phyloP scores from a whole-genome alignment of 1,140 invertebrate genomes.

The Zaprionus ornatus region DNA sequence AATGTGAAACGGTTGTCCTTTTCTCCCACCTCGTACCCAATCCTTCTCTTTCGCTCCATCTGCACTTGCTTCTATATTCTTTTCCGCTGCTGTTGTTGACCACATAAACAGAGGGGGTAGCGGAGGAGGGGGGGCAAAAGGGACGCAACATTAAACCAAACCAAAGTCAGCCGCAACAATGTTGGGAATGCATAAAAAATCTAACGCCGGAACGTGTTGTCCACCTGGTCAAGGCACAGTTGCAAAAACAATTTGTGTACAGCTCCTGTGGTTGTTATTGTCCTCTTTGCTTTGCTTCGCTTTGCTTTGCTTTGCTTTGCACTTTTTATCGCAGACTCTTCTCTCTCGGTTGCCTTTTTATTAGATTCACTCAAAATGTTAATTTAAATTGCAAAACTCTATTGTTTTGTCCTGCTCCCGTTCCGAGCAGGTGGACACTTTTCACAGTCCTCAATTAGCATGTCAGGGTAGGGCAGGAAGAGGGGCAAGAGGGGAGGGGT shows the following conservation, averaged over 20 bases:
- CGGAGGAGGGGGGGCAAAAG: constrained; percentile 2
- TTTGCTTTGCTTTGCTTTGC: constrained; percentile 52
- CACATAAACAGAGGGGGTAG: constrained; percentile 38
- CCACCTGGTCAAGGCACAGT: constrained; percentile 54
- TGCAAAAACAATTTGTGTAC: constrained; percentile 67
- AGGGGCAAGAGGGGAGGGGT: neutral
- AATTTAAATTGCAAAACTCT: constrained; percentile 74
- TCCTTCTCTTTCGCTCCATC: neutral
- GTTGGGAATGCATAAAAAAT: constrained; percentile 45
- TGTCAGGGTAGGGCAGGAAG: constrained; percentile 15
- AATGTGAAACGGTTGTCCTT: constrained; percentile 29
- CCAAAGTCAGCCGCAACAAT: constrained; percentile 60
- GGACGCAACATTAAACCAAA: constrained; percentile 47
- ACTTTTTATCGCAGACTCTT: constrained; percentile 42
- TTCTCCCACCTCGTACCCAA: neutral
- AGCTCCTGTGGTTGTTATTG: constrained; percentile 11
- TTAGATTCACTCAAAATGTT: constrained; percentile 78
- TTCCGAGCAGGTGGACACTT: constrained; percentile 28
- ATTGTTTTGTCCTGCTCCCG: constrained; percentile 56
- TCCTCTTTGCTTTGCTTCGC: constrained; percentile 42
- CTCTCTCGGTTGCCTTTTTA: constrained; percentile 15
- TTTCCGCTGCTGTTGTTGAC: constrained; percentile 32
- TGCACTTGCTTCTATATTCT: neutral
- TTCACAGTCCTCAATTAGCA: constrained; percentile 63
- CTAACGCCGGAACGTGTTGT: constrained; percentile 63